Evolutionary conservation across 2,797 vertebrate species (phyloP).

Genomic region (Notolepis coatsorum): DNA sequence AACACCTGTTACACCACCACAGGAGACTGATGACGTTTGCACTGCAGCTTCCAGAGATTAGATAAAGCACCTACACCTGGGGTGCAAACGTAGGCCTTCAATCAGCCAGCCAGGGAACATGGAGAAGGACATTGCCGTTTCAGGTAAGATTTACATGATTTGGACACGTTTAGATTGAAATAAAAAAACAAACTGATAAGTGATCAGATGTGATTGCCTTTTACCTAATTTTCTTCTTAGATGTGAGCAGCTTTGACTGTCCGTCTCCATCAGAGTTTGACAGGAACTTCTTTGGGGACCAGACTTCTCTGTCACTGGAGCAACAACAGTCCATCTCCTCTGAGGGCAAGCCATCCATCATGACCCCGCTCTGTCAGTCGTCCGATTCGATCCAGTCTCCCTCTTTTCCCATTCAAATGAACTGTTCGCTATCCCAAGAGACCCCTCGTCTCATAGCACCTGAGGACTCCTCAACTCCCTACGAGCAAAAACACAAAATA

Average conservation of each 20-base stretch:
- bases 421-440: conserved; percentile 35
- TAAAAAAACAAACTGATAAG: neutral
- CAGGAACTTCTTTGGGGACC: conserved; percentile 66
- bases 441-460: conserved; percentile 21
- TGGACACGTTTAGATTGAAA: neutral
- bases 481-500: conserved; percentile 50
- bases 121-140: conserved; percentile 38
- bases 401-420: conserved; percentile 22
- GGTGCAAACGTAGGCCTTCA: neutral
- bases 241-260: conserved; percentile 62
- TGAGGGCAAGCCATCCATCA: conserved; percentile 29
- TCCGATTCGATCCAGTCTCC: conserved; percentile 56
- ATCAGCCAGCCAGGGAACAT: conserved; percentile 19
- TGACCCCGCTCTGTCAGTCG: conserved; percentile 34
- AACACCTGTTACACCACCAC: too few relatives aligned
- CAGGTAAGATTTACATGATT: conserved; percentile 42
- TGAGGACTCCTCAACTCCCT: conserved; percentile 82
- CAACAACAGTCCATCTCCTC: conserved; percentile 53
- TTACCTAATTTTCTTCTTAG: conserved; percentile 39
- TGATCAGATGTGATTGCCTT: neutral
- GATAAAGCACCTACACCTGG: conserved; percentile 58
- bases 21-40: conserved; percentile 19
- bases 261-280: conserved; percentile 71
- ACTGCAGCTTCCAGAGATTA: too few relatives aligned
- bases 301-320: conserved; percentile 65